Evolutionary conservation across 2,113 vertebrate species (phyloP), one percentile per base, ranked within the genome.

Genomic region (Sakesphorus luctuosus): DNA sequence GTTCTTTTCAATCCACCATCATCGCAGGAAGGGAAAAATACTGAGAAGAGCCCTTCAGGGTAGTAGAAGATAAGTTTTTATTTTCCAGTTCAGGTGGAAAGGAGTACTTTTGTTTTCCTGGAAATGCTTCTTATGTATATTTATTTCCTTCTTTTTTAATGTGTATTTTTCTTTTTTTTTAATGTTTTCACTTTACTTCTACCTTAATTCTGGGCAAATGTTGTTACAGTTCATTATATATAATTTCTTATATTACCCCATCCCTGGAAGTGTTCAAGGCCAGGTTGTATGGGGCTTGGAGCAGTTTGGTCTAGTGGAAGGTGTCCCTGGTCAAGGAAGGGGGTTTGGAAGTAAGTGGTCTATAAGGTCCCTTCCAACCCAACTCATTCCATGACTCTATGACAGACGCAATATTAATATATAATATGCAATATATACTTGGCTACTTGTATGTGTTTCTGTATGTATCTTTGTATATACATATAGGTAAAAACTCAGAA

Each of bases 401-500:
- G 11, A 31, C 7, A 43, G 6, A 59, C 50, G 43, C 5, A 47
- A 26, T 47, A 59, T 50, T 67, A 6, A 25, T 40, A 26, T 40
- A 13, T 11, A 76, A 68, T 28, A 25, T 50, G 15, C 5, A 46
- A 29, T 5, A 55, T 71, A 33, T 16, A 25, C 2, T 35, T 75
- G 38, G 10, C 14, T 83, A 65, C 81, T 59, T 75, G 1, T 55
- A 55, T 68, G 7, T 28, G 7, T 59, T 89, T 74, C 46, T 81
- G 3, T 66, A 26, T 23, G 3, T 25, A 67, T 50, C 11, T 63
- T 5, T 38, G 0, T 29, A 4, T 36, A 26, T 1, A 44, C 2
- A n/a, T 18, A 14, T 7, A 36, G 33, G 28, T 19, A 78, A n/a
- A 73, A 59, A 20, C 1, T 4, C 21, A 35, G 13, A 49, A 5